Conservation (phyloP, 1,140 invertebrate genomes). For the Lanistes nyassanus region DNA sequence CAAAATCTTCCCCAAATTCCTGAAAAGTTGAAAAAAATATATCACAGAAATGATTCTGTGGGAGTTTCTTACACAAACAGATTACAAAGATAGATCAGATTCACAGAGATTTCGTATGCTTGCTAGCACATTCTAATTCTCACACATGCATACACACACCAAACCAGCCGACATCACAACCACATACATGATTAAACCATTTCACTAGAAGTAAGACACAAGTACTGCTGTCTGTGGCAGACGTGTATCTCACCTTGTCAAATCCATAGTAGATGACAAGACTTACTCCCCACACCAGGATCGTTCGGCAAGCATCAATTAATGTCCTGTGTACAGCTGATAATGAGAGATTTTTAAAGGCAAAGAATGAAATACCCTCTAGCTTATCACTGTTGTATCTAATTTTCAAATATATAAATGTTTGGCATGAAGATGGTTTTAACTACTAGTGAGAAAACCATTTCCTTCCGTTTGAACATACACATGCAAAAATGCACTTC, state of each 20-base stretch:
- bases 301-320: conserved; percentile 62
- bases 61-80: background rate
- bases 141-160: background rate
- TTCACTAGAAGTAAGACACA: too few species aligned
- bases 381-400: too few species aligned
- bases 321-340: conserved; percentile 64
- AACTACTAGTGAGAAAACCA: background rate
- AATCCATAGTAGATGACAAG: conserved; percentile 59
- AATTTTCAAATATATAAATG: background rate
- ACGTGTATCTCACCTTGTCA: conserved; percentile 51
- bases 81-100: background rate
- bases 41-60: conserved; percentile 3
- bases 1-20: conserved; percentile 62
- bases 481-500: too few species aligned
- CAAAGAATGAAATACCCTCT: too few species aligned
- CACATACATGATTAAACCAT: too few species aligned
- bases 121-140: background rate
- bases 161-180: too few species aligned
- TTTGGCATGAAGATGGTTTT: background rate
- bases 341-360: too few species aligned
- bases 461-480: background rate
- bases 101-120: background rate
- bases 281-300: conserved; percentile 60
- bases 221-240: too few species aligned
- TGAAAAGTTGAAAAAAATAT: conserved; percentile 36